phyloP scores from a whole-genome alignment of 23 tunicate species.

The Styela clava region DNA sequence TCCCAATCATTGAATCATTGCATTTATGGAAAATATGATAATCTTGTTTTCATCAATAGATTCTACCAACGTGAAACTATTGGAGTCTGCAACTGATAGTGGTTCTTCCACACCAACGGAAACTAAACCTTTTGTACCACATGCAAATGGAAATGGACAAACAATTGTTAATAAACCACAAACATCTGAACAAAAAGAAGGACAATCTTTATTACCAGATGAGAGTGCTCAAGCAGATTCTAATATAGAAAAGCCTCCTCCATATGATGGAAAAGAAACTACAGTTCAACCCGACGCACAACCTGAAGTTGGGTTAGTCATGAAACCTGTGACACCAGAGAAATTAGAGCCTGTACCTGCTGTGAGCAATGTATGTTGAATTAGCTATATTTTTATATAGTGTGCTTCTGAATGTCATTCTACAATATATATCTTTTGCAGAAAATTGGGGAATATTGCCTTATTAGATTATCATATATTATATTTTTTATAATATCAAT shows the following conservation, averaged over 20 bases:
- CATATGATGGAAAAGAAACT: neutral
- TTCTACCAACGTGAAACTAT: too few species aligned
- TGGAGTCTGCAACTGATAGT: neutral
- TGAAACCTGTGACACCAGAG: conserved; percentile 7
- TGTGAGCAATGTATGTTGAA: too few species aligned
- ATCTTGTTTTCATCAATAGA: too few species aligned
- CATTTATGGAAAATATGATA: too few species aligned
- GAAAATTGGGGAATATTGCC: too few species aligned
- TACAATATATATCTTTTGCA: too few species aligned
- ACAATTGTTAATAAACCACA: neutral
- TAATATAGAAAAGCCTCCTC: conserved; percentile 7
- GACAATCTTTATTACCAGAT: neutral
- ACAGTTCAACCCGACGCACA: neutral
- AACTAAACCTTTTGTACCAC: neutral
- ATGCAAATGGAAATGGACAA: neutral
- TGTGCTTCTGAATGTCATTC: neutral
- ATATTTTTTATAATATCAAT: too few species aligned
- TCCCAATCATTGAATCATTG: too few species aligned
- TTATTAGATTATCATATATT: too few species aligned
- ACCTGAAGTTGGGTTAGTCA: neutral
- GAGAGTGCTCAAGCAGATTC: neutral
- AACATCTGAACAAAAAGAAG: neutral
- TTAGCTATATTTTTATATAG: neutral
- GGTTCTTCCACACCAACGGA: conserved; percentile 1
- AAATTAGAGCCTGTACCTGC: neutral